Evolutionary conservation across 1,140 invertebrate species (phyloP), one percentile per base, ranked within the genome.

Genomic region (Drosophila lacteicornis): DNA sequence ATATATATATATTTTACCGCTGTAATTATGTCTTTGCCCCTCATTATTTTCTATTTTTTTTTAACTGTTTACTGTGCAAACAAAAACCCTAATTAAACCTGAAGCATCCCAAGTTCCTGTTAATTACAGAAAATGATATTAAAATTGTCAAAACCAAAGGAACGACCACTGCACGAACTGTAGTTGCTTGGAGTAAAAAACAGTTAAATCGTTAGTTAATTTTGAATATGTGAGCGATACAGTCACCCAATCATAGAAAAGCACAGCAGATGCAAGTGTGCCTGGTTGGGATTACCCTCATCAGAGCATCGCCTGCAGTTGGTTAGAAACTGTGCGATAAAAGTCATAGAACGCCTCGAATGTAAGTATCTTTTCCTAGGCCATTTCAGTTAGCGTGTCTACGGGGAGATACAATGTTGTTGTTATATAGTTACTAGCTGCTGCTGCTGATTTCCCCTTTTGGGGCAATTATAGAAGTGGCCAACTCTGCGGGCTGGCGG

Each of bases 301-400:
- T 73, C 70, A 60, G 40, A 60, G 46, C 55, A 60, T 73, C 46
- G 70, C 70, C 70, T 73, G 53, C 53, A 73, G 69, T 59, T 60
- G 27, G 69, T 22, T 27, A 71, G 66, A 73, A 55, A 71, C n/a
- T 50, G 70, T 60, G 69, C 70, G 70, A 73, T 73, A 73, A 73
- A 73, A 73, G 45, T 73, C 56, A 50, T 60, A 73, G 70, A 73
- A 73, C 68, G 68, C 53, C 69, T 49, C 53, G 46, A 43, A 43
- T 71, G 22, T 50, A 43, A 58, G 19, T 73, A 56, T 56, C 36
- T 43, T 46, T 68, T 67, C 11, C 36, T 33, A 19, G 33, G 66
- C 27, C 40, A 40, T 7, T 45, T 38, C 68, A 60, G 70, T 60
- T 73, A 73, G 70, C 70, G 70, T 73, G 70, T 73, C 53, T 46